Conservation (phyloP, 2,113 vertebrate species). For the Podilymbus podiceps region DNA sequence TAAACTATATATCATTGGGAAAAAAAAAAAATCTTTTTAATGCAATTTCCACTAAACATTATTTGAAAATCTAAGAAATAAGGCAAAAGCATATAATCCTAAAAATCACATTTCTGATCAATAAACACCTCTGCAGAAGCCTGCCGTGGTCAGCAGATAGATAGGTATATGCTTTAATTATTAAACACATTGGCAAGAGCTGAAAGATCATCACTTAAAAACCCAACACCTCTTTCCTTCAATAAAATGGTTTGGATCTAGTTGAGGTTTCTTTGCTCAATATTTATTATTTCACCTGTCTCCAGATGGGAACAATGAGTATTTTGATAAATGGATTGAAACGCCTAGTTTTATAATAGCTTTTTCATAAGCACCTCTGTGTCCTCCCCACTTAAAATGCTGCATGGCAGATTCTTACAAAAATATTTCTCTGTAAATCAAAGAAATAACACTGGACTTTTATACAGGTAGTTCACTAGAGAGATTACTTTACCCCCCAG, state of each 20-base stretch:
- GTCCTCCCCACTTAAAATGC: background rate
- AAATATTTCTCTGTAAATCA: background rate
- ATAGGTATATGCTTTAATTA: constrained; percentile 29
- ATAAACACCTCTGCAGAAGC: constrained; percentile 18
- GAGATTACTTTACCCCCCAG: background rate
- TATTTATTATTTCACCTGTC: constrained; percentile 12
- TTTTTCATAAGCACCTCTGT: background rate
- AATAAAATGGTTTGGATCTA: background rate
- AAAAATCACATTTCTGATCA: constrained; percentile 6
- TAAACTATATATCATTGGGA: background rate
- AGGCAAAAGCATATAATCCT: background rate
- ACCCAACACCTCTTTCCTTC: background rate
- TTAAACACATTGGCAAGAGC: constrained; percentile 24
- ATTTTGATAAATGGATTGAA: background rate
- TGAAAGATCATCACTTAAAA: background rate
- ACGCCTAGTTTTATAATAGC: background rate
- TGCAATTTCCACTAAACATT: background rate
- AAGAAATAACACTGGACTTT: background rate
- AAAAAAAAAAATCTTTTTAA: background rate
- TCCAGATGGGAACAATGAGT: background rate
- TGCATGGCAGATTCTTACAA: background rate
- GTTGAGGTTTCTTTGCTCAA: background rate
- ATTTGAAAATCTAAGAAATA: background rate
- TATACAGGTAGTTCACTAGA: background rate
- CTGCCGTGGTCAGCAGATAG: background rate